A percentile compares a stretch with the other conserved stretches of the same genome.
phyloP scores from a whole-genome alignment of 2,797 vertebrate species.

The Rallus crepitans region DNA sequence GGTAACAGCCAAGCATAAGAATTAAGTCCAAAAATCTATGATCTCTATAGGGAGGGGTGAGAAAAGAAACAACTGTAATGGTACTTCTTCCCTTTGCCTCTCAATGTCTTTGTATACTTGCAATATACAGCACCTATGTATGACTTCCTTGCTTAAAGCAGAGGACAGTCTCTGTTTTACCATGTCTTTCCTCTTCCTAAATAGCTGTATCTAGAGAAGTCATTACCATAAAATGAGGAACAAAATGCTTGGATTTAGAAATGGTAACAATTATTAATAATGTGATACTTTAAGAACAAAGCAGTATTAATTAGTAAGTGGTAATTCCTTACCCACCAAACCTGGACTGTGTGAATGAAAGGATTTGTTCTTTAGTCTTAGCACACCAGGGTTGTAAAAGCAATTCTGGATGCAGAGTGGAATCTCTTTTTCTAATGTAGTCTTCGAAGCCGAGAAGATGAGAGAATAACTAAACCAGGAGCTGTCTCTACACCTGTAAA shows the following conservation, averaged over 20 bases:
- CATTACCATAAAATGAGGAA: rapidly evolving
- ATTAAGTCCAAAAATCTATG: not conserved
- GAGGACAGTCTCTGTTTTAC: not conserved
- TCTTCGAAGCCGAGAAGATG: conserved; percentile 94
- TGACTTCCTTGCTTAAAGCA: not conserved
- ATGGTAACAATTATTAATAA: not conserved
- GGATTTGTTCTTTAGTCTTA: not conserved
- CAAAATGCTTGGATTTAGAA: not conserved
- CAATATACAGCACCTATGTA: rapidly evolving
- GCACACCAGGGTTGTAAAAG: not conserved
- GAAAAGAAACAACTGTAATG: rapidly evolving
- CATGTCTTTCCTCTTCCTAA: not conserved
- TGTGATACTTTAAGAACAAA: not conserved
- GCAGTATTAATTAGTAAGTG: not conserved
- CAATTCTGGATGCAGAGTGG: not conserved
- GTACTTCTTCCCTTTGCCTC: not conserved
- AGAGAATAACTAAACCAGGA: conserved; percentile 88
- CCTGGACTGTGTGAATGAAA: not conserved
- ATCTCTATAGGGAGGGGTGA: not conserved
- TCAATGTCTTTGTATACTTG: rapidly evolving
- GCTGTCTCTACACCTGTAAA: conserved; percentile 90
- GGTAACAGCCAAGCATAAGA: not conserved
- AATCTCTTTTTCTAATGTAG: conserved; percentile 73
- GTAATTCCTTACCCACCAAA: not conserved
- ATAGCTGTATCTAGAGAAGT: rapidly evolving